A percentile compares a stretch with the other conserved stretches of the same genome.
Evolutionary conservation across 2,797 vertebrate genomes (phyloP).

Genomic region (Rhincodon typus): DNA sequence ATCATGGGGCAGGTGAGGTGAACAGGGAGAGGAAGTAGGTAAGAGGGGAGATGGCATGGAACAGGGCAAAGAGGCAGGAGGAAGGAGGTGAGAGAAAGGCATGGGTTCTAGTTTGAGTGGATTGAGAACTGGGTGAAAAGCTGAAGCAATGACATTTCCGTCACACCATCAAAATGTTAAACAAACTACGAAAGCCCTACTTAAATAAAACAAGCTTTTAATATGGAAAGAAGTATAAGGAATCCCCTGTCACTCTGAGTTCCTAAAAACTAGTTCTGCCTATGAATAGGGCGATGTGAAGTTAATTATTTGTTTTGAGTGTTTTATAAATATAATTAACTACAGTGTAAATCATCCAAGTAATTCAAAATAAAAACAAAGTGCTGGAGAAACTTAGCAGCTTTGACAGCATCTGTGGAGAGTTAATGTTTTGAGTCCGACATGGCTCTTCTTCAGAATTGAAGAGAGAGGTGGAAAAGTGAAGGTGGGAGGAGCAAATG

Average conservation of each 20-base stretch:
- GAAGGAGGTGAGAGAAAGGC: neutral
- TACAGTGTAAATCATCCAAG: neutral
- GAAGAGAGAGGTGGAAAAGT: too few relatives aligned
- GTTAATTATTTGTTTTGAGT: neutral
- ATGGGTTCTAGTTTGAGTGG: neutral
- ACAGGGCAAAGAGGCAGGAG: neutral
- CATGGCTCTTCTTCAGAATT: too few relatives aligned
- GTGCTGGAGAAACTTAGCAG: too few relatives aligned
- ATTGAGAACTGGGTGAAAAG: neutral
- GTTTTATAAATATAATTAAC: neutral
- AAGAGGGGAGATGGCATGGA: neutral
- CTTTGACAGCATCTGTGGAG: too few relatives aligned
- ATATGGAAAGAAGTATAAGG: neutral
- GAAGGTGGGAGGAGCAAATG: too few relatives aligned
- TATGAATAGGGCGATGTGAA: neutral
- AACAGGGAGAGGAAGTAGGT: neutral
- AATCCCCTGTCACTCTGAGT: neutral
- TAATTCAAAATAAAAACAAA: neutral
- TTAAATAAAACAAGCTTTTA: neutral
- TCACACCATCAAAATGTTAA: neutral
- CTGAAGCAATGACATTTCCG: neutral
- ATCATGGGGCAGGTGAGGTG: neutral
- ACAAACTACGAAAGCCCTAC: neutral
- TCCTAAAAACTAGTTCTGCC: neutral
- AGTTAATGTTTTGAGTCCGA: too few relatives aligned